Percentiles rank a stretch among this genome's conserved stretches.
Conservation (phyloP, 2,113 vertebrate species). For the Calyptommatus sinebrachiatus region DNA sequence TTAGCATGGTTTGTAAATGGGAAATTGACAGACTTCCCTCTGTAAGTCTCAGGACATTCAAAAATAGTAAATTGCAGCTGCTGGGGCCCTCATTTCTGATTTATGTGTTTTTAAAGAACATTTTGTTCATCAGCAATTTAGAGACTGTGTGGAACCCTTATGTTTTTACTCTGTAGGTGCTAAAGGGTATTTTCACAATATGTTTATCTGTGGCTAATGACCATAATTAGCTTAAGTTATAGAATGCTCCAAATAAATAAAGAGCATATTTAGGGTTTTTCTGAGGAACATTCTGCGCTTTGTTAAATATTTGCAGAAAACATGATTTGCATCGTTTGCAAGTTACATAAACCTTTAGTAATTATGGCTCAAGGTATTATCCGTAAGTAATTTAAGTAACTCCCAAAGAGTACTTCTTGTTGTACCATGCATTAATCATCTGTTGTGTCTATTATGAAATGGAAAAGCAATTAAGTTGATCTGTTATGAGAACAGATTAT, state of each 20-base stretch:
- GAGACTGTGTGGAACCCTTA: conserved; percentile 41
- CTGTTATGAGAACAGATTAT: conserved; percentile 52
- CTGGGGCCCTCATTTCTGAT: conserved; percentile 38
- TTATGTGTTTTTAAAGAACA: conserved; percentile 46
- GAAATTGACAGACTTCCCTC: neutral
- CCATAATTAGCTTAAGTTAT: conserved; percentile 67
- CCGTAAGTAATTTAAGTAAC: conserved; percentile 72
- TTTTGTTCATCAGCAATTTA: conserved; percentile 46
- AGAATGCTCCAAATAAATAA: conserved; percentile 63
- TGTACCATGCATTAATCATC: conserved; percentile 67
- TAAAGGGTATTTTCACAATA: conserved; percentile 58
- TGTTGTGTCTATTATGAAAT: conserved; percentile 62
- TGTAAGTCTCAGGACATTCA: conserved; percentile 11
- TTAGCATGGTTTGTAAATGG: neutral
- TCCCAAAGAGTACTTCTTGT: conserved; percentile 58
- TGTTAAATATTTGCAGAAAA: conserved; percentile 73
- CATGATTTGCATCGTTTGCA: conserved; percentile 66
- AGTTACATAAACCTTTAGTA: conserved; percentile 70
- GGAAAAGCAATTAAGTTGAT: conserved; percentile 65
- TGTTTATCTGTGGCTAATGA: conserved; percentile 64
- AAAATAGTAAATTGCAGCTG: conserved; percentile 44
- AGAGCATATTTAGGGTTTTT: conserved; percentile 49
- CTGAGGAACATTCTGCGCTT: conserved; percentile 59
- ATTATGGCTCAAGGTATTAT: conserved; percentile 71
- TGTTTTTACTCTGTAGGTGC: conserved; percentile 52